A percentile compares a stretch with the other conserved stretches of the same genome.
Conservation (phyloP, 2,797 vertebrate species). For the Anguilla anguilla region DNA sequence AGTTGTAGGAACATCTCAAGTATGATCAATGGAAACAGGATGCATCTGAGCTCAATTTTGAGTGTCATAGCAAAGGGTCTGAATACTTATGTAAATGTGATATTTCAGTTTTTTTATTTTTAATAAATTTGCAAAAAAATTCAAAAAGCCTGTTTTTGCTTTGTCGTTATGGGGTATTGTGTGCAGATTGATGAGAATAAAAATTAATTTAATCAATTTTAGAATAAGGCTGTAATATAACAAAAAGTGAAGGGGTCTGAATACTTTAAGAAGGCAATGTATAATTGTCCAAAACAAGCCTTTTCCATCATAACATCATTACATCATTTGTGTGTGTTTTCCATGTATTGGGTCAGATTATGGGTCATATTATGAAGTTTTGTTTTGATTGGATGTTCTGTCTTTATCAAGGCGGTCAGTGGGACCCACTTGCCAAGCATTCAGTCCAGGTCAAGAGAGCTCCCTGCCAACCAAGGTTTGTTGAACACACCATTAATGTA, state of each 20-base stretch:
- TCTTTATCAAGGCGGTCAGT: slow-evolving; percentile 27
- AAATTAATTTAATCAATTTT: too few relatives aligned
- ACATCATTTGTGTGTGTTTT: background rate
- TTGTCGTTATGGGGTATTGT: background rate
- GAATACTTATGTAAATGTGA: background rate
- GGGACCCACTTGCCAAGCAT: background rate
- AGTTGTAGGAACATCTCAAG: too few relatives aligned
- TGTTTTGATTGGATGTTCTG: background rate
- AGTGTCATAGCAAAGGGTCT: background rate
- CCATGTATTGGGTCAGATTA: background rate
- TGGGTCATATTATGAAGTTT: background rate
- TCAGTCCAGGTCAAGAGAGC: slow-evolving; percentile 5
- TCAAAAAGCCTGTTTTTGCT: background rate
- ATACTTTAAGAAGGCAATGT: too few relatives aligned
- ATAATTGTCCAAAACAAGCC: too few relatives aligned
- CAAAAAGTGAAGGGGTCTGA: too few relatives aligned
- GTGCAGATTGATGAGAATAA: too few relatives aligned
- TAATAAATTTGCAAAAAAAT: too few relatives aligned
- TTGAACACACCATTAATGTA: background rate
- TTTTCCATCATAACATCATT: too few relatives aligned
- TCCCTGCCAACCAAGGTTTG: slow-evolving; percentile 50
- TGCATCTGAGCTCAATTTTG: background rate
- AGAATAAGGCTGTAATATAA: too few relatives aligned
- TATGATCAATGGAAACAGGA: background rate
- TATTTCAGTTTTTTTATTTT: too few relatives aligned